Conservation (phyloP, 2,113 vertebrate genomes). For the Channa argus region DNA sequence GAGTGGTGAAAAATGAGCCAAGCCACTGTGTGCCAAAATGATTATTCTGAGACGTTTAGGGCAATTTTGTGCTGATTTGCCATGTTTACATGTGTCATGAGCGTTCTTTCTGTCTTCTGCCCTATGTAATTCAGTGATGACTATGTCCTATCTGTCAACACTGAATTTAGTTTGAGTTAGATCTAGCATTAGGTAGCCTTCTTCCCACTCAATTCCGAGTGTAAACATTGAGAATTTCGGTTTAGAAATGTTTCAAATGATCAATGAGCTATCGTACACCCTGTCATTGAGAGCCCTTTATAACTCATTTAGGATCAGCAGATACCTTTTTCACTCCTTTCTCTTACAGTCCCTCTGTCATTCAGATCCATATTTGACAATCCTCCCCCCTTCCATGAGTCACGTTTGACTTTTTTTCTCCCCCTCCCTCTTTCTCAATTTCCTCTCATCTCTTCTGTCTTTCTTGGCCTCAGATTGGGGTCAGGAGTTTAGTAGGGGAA, state of each 20-base stretch:
- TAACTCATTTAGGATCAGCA: conserved; percentile 24
- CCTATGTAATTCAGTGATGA: conserved; percentile 29
- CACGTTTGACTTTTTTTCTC: conserved; percentile 39
- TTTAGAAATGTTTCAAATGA: conserved; percentile 9
- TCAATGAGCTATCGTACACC: background rate
- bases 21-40: conserved; percentile 13
- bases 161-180: background rate
- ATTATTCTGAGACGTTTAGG: conserved; percentile 53
- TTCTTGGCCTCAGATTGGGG: conserved; percentile 81
- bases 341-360: background rate
- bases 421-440: conserved; percentile 47
- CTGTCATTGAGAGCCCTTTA: background rate
- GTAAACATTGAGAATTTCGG: conserved; percentile 25
- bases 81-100: conserved; percentile 43
- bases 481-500: conserved; percentile 85
- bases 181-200: background rate
- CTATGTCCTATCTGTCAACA: conserved; percentile 39
- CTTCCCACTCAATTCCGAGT: background rate
- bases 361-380: conserved; percentile 52
- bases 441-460: conserved; percentile 52
- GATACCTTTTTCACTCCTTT: conserved; percentile 11
- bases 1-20: conserved; percentile 53
- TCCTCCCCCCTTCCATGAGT: conserved; percentile 17
- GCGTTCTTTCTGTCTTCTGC: conserved; percentile 5
- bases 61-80: conserved; percentile 34